Base-by-base conservation (phyloP, 2,888 invertebrate species). In the Pyrocoelia pectoralis region DNA sequence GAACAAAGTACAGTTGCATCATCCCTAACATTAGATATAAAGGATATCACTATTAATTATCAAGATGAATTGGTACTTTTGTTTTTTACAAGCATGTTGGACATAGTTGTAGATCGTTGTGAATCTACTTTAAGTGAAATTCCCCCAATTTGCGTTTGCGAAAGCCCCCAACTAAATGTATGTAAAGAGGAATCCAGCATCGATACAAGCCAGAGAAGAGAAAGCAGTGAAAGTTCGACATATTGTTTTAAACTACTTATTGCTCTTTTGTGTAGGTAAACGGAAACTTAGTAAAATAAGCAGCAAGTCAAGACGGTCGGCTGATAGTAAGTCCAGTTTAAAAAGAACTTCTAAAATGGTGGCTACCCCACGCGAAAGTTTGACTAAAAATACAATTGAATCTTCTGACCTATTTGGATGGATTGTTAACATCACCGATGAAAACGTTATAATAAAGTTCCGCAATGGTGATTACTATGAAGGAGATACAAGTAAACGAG, bases 381-480 rank as follows among this genome's bases (percentile, higher is more conserved):
- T 24, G 24, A 6, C 24, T 24, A 24, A 24, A 24, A 24, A 24
- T 24, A 3, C 24, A 2, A n/a, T 33, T 33, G 33, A 33, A 4
- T 33, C 9, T 8, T 4, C 1, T 17, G 29, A 14, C 13, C 28
- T 1, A 1, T 41, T 62, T n/a, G 60, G 56, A n/a, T 65, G 60
- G 60, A 52, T 61, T 6, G 8, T 65, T 10, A 6, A 29, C 10
- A 13, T 19, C 4, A 48, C 58, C 4, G 56, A 62, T 24, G 85
- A 84, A 76, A 78, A 77, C 62, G 86, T 81, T 9, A 72, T 81
- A 53, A 83, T 88, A 53, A 77, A 66, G 60, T 88, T 88, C 69
- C 80, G 78, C 65, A 88, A 86, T 74, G 86, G 85, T 9, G 87
- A 88, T 72, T 55, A 78, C 1, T 88, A 87, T 70, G 83, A 83